Conservation (phyloP, 53 echinoderm and acorn worm genomes). For the Holothuria leucospilota region DNA sequence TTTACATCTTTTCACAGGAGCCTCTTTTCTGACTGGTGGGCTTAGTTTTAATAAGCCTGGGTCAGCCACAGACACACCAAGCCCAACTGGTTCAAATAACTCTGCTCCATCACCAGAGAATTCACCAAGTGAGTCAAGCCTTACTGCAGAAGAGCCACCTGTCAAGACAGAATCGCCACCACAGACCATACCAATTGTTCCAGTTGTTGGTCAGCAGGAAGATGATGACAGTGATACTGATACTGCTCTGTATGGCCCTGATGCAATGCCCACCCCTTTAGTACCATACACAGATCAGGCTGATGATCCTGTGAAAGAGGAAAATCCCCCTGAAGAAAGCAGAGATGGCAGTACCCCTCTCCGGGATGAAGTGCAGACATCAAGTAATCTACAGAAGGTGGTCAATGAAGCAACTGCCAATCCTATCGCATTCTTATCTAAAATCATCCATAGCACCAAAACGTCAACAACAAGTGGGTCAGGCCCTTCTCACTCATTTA, state of each 20-base stretch:
- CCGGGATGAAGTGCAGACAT: slow-evolving; percentile 67
- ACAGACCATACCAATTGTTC: neutral
- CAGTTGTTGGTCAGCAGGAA: neutral
- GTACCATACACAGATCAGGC: slow-evolving; percentile 27
- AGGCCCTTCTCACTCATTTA: slow-evolving; percentile 61
- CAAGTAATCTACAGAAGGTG: slow-evolving; percentile 40
- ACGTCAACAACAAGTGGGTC: slow-evolving; percentile 27
- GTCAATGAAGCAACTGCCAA: slow-evolving; percentile 73
- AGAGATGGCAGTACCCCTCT: slow-evolving; percentile 71
- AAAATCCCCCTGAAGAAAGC: slow-evolving; percentile 32
- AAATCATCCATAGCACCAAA: slow-evolving; percentile 67
- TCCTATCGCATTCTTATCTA: slow-evolving; percentile 73
- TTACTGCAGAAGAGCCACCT: neutral
- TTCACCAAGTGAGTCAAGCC: slow-evolving; percentile 44
- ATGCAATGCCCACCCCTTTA: neutral
- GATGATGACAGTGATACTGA: neutral
- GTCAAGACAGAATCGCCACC: neutral
- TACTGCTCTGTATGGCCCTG: neutral
- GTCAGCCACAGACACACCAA: slow-evolving; percentile 40
- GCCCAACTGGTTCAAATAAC: slow-evolving; percentile 47
- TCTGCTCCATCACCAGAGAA: slow-evolving; percentile 62
- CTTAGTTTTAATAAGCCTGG: slow-evolving; percentile 46
- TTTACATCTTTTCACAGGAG: neutral
- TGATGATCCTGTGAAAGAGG: neutral
- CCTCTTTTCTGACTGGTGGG: slow-evolving; percentile 65